phyloP scores from a whole-genome alignment of 1,140 invertebrate genomes.

The Dendrolimus punctatus region DNA sequence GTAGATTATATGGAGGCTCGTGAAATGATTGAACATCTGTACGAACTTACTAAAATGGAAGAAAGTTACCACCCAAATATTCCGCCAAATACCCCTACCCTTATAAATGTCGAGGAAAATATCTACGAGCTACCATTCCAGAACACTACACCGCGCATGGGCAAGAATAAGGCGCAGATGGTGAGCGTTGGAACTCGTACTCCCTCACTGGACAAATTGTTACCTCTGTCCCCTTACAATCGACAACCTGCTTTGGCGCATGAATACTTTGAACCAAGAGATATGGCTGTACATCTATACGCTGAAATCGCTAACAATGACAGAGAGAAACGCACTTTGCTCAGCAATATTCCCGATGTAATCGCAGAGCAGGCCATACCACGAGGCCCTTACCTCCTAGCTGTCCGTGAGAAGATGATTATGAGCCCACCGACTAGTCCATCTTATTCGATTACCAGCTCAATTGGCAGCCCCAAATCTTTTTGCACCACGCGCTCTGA shows the following conservation, averaged over 20 bases:
- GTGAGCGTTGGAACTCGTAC: constrained; percentile 75
- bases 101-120: constrained; percentile 72
- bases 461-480: constrained; percentile 17
- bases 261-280: constrained; percentile 82
- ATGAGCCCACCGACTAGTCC: constrained; percentile 16
- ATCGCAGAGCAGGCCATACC: constrained; percentile 47
- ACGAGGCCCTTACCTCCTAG: constrained; percentile 56
- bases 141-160: constrained; percentile 54
- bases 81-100: constrained; percentile 46
- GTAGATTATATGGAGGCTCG: constrained; percentile 81
- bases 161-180: constrained; percentile 60
- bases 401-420: constrained; percentile 47
- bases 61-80: constrained; percentile 75
- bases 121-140: constrained; percentile 77
- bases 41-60: constrained; percentile 83
- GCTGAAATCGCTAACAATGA: constrained; percentile 76
- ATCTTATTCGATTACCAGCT: constrained; percentile 17
- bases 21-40: constrained; percentile 85
- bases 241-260: constrained; percentile 74
- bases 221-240: constrained; percentile 66
- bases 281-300: constrained; percentile 80
- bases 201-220: constrained; percentile 76
- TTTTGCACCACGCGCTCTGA: constrained; percentile 19
- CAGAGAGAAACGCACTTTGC: constrained; percentile 44
- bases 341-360: constrained; percentile 56